phyloP scores from a whole-genome alignment of 1,140 invertebrate species.

The Saccostrea cuccullata region DNA sequence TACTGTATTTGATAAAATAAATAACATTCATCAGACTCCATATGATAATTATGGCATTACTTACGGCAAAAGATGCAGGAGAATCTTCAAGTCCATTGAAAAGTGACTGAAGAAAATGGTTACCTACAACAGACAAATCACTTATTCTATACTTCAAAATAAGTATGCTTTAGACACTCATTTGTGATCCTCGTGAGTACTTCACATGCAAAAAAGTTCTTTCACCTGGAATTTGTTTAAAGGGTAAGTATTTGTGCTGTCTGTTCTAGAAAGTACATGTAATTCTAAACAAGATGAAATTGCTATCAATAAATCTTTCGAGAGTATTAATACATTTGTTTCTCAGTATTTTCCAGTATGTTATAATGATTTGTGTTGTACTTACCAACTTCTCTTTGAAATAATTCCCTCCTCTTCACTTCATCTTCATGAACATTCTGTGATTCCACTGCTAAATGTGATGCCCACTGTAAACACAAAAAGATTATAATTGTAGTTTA shows the following conservation, averaged over 20 bases:
- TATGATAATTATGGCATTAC: slow-evolving; percentile 40
- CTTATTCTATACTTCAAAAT: not conserved
- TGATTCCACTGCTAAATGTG: slow-evolving; percentile 85
- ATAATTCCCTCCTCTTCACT: slow-evolving; percentile 64
- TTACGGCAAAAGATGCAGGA: slow-evolving; percentile 88
- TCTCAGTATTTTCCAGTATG: not conserved
- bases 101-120: slow-evolving; percentile 90
- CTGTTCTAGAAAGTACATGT: too few relatives aligned
- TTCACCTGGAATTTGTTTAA: not conserved
- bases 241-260: too few relatives aligned
- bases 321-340: not conserved
- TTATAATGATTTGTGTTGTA: slow-evolving; percentile 2
- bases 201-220: too few relatives aligned
- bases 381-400: slow-evolving; percentile 67
- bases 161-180: not conserved
- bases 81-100: slow-evolving; percentile 93
- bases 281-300: not conserved
- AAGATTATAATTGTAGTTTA: not conserved
- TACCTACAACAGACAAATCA: slow-evolving; percentile 79
- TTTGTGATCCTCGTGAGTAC: not conserved
- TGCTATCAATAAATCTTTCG: not conserved
- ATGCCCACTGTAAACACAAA: slow-evolving; percentile 77
- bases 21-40: not conserved
- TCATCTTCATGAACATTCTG: slow-evolving; percentile 67
- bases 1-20: not conserved